These are phyloP conservation scores for Pyrgilauda ruficollis DNA, from an alignment of 2,113 vertebrate species.

Conservation along the genomic window DNA sequence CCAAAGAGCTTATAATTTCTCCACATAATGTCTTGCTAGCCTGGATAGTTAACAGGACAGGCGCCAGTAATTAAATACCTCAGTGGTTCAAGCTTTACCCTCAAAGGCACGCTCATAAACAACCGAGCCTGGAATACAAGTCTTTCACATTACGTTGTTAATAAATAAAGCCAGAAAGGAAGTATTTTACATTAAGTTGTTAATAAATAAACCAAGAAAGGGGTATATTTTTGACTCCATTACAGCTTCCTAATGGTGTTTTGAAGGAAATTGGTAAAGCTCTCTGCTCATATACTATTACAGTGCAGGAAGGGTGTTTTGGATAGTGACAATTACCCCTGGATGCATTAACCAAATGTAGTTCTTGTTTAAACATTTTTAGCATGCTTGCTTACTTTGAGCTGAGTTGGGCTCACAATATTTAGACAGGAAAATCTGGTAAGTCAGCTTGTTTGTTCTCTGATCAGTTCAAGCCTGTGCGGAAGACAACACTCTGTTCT, in stretches of 20 bases:
- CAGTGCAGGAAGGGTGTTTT: neutral
- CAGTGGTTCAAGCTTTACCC: neutral
- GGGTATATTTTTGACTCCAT: neutral
- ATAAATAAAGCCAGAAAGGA: neutral
- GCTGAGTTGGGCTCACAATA: constrained; percentile 46
- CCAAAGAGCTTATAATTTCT: neutral
- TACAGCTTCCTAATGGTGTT: neutral
- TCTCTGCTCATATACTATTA: neutral
- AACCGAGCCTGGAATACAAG: neutral
- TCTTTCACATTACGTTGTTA: neutral
- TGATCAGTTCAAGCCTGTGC: constrained; percentile 31
- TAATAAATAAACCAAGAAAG: neutral
- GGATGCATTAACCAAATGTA: constrained; percentile 11
- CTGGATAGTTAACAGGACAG: neutral
- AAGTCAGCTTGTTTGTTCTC: constrained; percentile 58
- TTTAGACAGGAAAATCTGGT: constrained; percentile 62
- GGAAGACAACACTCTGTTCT: constrained; percentile 59
- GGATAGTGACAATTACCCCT: neutral
- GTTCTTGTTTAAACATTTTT: constrained; percentile 41
- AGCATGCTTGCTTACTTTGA: constrained; percentile 26
- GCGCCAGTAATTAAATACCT: neutral
- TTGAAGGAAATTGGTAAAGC: neutral
- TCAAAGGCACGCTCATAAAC: neutral
- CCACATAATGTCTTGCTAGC: neutral
- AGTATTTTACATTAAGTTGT: neutral